These are phyloP conservation scores for Gymnothorax javanicus DNA, from an alignment of 2,797 vertebrate genomes.

Conservation along the genomic window DNA sequence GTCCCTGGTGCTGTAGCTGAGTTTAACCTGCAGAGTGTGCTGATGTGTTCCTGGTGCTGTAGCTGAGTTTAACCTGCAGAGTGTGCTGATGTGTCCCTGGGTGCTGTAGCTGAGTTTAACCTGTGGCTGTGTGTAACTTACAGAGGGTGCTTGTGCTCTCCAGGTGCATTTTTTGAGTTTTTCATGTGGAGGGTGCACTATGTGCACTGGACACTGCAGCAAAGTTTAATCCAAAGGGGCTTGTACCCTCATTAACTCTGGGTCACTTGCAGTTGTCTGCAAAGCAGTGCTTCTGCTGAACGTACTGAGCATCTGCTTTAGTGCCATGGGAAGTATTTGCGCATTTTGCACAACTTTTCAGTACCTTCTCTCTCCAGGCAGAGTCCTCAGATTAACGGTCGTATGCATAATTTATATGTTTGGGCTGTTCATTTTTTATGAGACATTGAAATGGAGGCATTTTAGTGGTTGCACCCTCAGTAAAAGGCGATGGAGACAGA, in stretches of 20 bases:
- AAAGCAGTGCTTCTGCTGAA: neutral
- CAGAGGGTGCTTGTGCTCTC: too few relatives aligned
- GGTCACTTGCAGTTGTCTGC: neutral
- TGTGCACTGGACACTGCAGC: too few relatives aligned
- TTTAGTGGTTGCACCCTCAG: neutral
- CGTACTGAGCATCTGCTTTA: neutral
- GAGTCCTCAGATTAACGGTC: neutral
- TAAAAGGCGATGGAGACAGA: neutral
- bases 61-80: constrained; percentile 85
- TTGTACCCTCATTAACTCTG: neutral
- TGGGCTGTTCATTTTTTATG: neutral
- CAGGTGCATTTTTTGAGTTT: too few relatives aligned
- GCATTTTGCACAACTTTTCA: neutral
- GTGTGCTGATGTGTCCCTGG: constrained; percentile 79
- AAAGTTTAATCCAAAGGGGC: too few relatives aligned
- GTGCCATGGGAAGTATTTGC: neutral
- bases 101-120: constrained; percentile 49
- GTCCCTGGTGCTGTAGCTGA: too few relatives aligned
- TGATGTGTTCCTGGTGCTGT: neutral
- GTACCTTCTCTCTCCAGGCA: neutral
- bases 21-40: too few relatives aligned
- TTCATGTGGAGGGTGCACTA: too few relatives aligned
- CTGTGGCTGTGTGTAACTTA: too few relatives aligned
- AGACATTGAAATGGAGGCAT: neutral
- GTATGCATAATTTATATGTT: neutral